Percentiles rank a stretch among this genome's conserved stretches.
Conservation (phyloP, 2,113 vertebrate genomes). For the Stigmatopora nigra region DNA sequence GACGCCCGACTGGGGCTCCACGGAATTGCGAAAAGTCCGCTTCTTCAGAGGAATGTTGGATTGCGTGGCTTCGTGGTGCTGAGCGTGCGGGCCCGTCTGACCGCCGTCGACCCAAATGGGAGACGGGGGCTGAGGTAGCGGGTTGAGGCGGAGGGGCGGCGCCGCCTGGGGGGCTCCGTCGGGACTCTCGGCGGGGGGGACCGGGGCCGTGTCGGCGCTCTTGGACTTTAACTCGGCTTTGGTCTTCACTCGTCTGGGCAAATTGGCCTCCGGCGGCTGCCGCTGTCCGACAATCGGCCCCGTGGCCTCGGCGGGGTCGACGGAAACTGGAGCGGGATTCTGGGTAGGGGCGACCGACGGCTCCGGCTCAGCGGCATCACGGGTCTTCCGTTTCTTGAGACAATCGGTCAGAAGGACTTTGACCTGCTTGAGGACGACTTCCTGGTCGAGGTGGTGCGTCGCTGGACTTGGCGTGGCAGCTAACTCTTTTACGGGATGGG, state of each 20-base stretch:
- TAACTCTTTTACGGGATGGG: not conserved
- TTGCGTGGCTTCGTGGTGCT: constrained; percentile 46
- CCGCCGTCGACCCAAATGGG: constrained; percentile 13
- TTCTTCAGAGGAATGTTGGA: constrained; percentile 75
- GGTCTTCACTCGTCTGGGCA: constrained; percentile 16
- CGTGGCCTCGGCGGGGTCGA: not conserved
- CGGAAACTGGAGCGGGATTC: too few relatives aligned
- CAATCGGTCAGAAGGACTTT: constrained; percentile 66
- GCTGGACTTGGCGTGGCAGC: constrained; percentile 4
- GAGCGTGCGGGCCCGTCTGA: constrained; percentile 6
- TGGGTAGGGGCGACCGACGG: not conserved
- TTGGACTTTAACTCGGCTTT: constrained; percentile 25
- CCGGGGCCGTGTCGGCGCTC: not conserved
- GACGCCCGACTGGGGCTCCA: constrained; percentile 50
- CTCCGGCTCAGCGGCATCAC: constrained; percentile 23
- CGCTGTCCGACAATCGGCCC: not conserved
- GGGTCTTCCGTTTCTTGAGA: constrained; percentile 48
- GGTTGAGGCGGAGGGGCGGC: constrained; percentile 16
- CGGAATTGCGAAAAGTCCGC: constrained; percentile 66
- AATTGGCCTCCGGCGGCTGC: not conserved
- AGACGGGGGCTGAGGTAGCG: constrained; percentile 48
- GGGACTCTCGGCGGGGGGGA: not conserved
- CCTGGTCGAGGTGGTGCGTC: constrained; percentile 21
- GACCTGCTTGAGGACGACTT: constrained; percentile 60
- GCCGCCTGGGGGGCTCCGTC: not conserved